Conservation (phyloP, 1,140 invertebrate species). For the Pogonomyrmex barbatus region DNA sequence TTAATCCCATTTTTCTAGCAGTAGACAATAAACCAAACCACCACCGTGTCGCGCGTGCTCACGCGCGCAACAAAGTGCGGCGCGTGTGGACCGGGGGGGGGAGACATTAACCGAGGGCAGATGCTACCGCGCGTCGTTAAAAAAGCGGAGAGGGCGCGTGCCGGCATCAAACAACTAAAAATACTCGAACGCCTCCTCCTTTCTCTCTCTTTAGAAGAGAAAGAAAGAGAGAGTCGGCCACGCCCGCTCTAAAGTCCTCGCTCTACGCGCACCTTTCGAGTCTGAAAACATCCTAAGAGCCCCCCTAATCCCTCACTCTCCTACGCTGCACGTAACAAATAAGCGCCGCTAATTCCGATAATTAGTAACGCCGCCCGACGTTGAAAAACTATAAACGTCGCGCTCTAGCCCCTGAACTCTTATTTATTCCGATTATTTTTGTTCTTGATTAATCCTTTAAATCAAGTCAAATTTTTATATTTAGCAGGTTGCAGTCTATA, state of each 20-base stretch:
- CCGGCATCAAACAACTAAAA: slow-evolving; percentile 82
- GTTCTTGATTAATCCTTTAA: background rate
- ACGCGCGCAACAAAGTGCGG: slow-evolving; percentile 37
- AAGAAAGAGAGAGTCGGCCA: slow-evolving; percentile 71
- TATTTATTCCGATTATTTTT: background rate
- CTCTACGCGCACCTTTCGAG: slow-evolving; percentile 51
- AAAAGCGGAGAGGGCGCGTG: slow-evolving; percentile 79
- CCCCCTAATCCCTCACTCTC: slow-evolving; percentile 47
- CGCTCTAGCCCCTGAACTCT: background rate
- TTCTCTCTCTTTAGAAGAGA: slow-evolving; percentile 44
- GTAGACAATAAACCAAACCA: slow-evolving; percentile 76
- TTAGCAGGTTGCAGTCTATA: no score
- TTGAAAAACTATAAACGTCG: slow-evolving; percentile 7
- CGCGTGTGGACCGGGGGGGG: slow-evolving; percentile 42
- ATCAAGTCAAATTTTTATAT: background rate
- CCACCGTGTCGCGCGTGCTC: slow-evolving; percentile 18
- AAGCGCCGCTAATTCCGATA: slow-evolving; percentile 73
- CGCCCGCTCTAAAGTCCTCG: slow-evolving; percentile 82
- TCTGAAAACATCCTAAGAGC: slow-evolving; percentile 65
- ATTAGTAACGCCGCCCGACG: slow-evolving; percentile 69
- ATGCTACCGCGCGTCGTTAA: slow-evolving; percentile 76
- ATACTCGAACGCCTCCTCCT: slow-evolving; percentile 79
- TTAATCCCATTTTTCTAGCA: slow-evolving; percentile 74
- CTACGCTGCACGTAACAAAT: slow-evolving; percentile 65
- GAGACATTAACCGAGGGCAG: slow-evolving; percentile 76